phyloP scores from a whole-genome alignment of 1,140 invertebrate genomes.

The Heliconius hermathena region DNA sequence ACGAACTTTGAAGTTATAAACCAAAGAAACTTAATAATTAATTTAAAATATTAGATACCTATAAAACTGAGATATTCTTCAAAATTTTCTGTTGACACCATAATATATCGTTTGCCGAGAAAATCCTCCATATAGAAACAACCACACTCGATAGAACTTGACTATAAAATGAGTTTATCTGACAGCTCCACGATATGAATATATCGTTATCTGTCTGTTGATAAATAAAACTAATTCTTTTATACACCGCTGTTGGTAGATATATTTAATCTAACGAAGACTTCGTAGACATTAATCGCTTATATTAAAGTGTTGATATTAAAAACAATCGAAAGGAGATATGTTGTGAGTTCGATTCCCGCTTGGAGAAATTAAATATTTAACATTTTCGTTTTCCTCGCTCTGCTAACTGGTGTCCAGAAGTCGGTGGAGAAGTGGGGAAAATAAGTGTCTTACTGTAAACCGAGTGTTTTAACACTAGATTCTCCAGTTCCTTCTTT shows the following conservation, averaged over 20 bases:
- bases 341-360: too few relatives aligned
- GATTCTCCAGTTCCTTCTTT: neutral
- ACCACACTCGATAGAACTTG: neutral
- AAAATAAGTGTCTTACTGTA: too few relatives aligned
- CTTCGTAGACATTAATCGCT: neutral
- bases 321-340: too few relatives aligned
- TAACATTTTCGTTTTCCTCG: too few relatives aligned
- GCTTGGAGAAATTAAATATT: too few relatives aligned
- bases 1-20: neutral
- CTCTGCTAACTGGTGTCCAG: too few relatives aligned
- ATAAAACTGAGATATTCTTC: conserved; percentile 64
- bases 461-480: too few relatives aligned
- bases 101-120: conserved; percentile 57
- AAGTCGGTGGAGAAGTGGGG: too few relatives aligned
- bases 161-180: conserved; percentile 18
- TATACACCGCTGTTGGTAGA: neutral
- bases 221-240: conserved; percentile 11
- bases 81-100: conserved; percentile 56
- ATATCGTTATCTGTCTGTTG: conserved; percentile 1
- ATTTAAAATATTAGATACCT: conserved; percentile 43
- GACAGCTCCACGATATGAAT: neutral
- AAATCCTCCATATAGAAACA: conserved; percentile 57
- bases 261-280: neutral
- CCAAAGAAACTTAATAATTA: neutral
- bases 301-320: neutral